phyloP scores from a whole-genome alignment of 1,140 invertebrate genomes.

The Nilaparvata lugens region DNA sequence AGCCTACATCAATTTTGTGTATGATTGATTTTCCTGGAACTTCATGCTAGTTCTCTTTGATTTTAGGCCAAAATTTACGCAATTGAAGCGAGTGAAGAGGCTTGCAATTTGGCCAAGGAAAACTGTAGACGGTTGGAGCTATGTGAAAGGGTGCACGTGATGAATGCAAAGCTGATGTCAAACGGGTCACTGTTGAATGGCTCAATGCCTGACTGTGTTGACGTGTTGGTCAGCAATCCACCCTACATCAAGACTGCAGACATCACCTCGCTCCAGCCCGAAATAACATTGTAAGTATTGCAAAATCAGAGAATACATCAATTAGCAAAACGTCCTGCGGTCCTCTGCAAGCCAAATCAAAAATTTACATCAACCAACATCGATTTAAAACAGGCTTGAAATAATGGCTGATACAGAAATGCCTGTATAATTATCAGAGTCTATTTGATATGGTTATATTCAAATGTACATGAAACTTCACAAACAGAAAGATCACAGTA shows the following conservation, averaged over 20 bases:
- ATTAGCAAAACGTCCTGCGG: too few relatives aligned
- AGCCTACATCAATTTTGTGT: too few relatives aligned
- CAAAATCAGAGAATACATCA: not conserved
- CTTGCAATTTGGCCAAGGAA: constrained; percentile 46
- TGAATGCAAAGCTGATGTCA: constrained; percentile 36
- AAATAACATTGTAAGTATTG: constrained; percentile 47
- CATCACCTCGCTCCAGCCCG: constrained; percentile 43
- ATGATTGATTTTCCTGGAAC: too few relatives aligned
- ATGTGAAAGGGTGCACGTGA: constrained; percentile 39
- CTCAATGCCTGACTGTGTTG: constrained; percentile 34
- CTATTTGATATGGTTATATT: too few relatives aligned
- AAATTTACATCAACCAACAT: too few relatives aligned
- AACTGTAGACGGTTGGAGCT: constrained; percentile 45
- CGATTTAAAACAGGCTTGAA: too few relatives aligned
- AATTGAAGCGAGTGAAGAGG: constrained; percentile 47
- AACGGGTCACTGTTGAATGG: constrained; percentile 29
- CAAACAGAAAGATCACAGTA: too few relatives aligned
- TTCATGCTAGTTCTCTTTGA: too few relatives aligned
- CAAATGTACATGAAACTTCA: too few relatives aligned
- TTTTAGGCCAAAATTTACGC: constrained; percentile 41
- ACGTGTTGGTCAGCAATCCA: constrained; percentile 55
- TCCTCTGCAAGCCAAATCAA: too few relatives aligned
- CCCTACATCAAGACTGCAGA: constrained; percentile 49
- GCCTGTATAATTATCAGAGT: too few relatives aligned
- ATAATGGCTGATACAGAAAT: too few relatives aligned